Conservation (phyloP, 2,113 vertebrate species). For the Andinoacara biseriatus region DNA sequence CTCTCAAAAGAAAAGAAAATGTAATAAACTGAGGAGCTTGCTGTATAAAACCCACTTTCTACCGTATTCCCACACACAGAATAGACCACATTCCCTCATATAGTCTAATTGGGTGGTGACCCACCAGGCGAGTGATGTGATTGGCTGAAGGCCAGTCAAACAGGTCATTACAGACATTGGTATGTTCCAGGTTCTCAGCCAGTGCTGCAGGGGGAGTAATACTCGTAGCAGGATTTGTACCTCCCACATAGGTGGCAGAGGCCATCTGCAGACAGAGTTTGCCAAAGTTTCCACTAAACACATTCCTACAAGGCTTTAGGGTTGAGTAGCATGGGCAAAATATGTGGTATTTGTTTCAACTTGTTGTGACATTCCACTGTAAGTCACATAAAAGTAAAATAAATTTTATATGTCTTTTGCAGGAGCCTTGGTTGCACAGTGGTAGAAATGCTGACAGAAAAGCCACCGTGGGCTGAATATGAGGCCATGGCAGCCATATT, state of each 20-base stretch:
- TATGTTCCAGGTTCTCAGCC: constrained; percentile 46
- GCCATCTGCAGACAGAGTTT: constrained; percentile 9
- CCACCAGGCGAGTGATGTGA: constrained; percentile 78
- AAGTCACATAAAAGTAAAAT: background rate
- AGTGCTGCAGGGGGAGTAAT: constrained; percentile 2
- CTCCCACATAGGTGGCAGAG: constrained; percentile 29
- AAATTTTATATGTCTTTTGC: background rate
- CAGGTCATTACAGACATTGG: constrained; percentile 80
- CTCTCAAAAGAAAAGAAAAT: background rate
- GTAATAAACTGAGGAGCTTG: constrained; percentile 5
- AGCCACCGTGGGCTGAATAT: constrained; percentile 95
- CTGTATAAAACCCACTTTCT: constrained; percentile 43
- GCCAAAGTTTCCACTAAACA: constrained; percentile 58
- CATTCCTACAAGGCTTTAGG: constrained; percentile 50
- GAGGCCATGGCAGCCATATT: constrained; percentile 98
- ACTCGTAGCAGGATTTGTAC: constrained; percentile 5
- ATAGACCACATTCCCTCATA: constrained; percentile 20
- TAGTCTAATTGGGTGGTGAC: constrained; percentile 78
- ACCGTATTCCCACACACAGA: constrained; percentile 26
- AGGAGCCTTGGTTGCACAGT: constrained; percentile 97
- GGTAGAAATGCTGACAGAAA: constrained; percentile 97
- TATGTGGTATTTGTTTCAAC: constrained; percentile 24
- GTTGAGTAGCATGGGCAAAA: background rate
- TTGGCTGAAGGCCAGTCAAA: constrained; percentile 82
- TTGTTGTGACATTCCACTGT: constrained; percentile 13